phyloP scores from a whole-genome alignment of 2,797 vertebrate species.

The Epinephelus malabaricus region DNA sequence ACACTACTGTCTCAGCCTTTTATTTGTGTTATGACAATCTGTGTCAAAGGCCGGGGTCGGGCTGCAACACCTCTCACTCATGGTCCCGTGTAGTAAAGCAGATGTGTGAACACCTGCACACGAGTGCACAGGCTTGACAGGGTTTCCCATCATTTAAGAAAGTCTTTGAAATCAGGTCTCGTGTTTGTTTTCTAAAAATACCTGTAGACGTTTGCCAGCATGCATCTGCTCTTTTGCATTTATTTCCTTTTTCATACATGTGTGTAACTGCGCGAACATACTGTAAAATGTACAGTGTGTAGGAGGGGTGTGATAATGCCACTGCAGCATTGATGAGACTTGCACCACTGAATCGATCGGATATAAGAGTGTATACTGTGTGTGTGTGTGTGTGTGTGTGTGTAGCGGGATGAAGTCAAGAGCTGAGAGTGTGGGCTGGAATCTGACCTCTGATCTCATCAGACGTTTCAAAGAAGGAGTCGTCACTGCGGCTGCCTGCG shows the following conservation, averaged over 20 bases:
- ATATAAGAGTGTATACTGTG: neutral
- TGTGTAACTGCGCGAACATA: neutral
- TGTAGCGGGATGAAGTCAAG: constrained; percentile 47
- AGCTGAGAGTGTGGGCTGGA: constrained; percentile 61
- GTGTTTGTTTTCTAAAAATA: constrained; percentile 51
- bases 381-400: constrained; percentile 20
- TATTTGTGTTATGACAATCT: constrained; percentile 32
- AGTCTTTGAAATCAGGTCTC: neutral
- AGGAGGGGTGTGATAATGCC: constrained; percentile 53
- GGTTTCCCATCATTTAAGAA: neutral
- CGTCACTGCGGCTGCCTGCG: neutral
- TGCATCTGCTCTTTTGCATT: constrained; percentile 25
- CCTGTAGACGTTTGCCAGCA: constrained; percentile 4
- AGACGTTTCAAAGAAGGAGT: constrained; percentile 56
- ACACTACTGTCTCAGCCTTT: constrained; percentile 22
- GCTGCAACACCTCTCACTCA: constrained; percentile 54
- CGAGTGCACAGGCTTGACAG: neutral
- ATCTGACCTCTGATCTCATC: constrained; percentile 72
- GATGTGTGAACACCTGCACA: constrained; percentile 62
- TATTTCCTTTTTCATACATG: constrained; percentile 23
- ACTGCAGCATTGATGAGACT: constrained; percentile 43
- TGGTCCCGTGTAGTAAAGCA: constrained; percentile 4
- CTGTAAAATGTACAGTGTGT: constrained; percentile 50
- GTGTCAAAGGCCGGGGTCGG: constrained; percentile 17
- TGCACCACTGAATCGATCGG: constrained; percentile 47